Percentiles rank a stretch among this genome's conserved stretches.
phyloP scores from a whole-genome alignment of 2,797 vertebrate genomes.

The Garrulus glandarius region DNA sequence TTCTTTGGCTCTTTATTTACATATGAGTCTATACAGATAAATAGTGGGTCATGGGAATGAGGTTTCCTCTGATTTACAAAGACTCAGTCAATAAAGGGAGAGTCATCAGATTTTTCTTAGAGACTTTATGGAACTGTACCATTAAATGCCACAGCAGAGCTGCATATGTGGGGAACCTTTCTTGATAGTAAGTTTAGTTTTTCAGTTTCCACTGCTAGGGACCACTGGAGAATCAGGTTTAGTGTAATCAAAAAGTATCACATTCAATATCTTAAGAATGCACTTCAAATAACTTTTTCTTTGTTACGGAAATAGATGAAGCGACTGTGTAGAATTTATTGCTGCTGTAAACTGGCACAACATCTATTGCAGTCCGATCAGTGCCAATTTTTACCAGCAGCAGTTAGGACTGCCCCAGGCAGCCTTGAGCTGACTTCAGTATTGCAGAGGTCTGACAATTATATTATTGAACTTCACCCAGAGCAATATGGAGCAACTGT shows the following conservation, averaged over 20 bases:
- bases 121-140: background rate
- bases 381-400: background rate
- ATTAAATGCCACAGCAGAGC: background rate
- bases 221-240: background rate
- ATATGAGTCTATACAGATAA: background rate
- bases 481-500: background rate
- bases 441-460: background rate
- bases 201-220: background rate
- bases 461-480: background rate
- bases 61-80: background rate
- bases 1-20: background rate
- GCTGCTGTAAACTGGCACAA: background rate
- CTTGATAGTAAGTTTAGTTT: background rate
- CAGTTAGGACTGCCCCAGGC: background rate
- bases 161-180: background rate
- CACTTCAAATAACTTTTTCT: background rate
- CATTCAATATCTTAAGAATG: background rate
- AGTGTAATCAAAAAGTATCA: background rate
- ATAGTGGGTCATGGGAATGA: background rate
- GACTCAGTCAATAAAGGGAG: background rate
- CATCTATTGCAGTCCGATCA: background rate
- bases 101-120: background rate
- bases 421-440: background rate
- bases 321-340: background rate
- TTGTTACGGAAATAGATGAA: background rate